phyloP scores from a whole-genome alignment of 2,888 invertebrate species.

The Panzeria rudis region DNA sequence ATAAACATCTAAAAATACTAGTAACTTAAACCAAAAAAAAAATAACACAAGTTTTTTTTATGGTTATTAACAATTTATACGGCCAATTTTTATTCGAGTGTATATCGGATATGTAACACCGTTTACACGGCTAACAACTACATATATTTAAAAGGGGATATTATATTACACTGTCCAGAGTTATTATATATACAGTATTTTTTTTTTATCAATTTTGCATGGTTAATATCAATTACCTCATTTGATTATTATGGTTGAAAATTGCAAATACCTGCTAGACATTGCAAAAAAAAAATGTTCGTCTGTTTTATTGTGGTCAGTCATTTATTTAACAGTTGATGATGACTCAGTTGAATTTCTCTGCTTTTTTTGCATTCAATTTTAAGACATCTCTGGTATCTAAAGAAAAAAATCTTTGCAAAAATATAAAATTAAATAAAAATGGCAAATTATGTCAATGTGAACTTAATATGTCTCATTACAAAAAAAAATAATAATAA shows the following conservation, averaged over 20 bases:
- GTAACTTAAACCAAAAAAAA: no score
- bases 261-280: neutral
- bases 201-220: slow-evolving; percentile 43
- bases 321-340: slow-evolving; percentile 5
- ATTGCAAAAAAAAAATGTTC: neutral
- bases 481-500: neutral
- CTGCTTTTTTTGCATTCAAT: slow-evolving; percentile 17
- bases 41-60: no score
- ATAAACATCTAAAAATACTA: no score
- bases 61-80: no score
- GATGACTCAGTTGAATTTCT: slow-evolving; percentile 1
- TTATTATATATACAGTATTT: neutral
- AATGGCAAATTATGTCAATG: slow-evolving; percentile 33
- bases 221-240: slow-evolving; percentile 43
- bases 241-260: slow-evolving; percentile 14
- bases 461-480: slow-evolving; percentile 6
- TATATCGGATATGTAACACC: neutral
- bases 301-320: slow-evolving; percentile 4
- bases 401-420: neutral
- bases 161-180: neutral
- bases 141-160: neutral
- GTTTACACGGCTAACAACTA: slow-evolving; percentile 5
- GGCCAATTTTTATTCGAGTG: slow-evolving; percentile 31
- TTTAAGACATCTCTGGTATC: slow-evolving; percentile 32
- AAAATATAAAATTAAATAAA: slow-evolving; percentile 1